phyloP scores from a whole-genome alignment of 2,888 invertebrate genomes.

The Leucozona laternaria region DNA sequence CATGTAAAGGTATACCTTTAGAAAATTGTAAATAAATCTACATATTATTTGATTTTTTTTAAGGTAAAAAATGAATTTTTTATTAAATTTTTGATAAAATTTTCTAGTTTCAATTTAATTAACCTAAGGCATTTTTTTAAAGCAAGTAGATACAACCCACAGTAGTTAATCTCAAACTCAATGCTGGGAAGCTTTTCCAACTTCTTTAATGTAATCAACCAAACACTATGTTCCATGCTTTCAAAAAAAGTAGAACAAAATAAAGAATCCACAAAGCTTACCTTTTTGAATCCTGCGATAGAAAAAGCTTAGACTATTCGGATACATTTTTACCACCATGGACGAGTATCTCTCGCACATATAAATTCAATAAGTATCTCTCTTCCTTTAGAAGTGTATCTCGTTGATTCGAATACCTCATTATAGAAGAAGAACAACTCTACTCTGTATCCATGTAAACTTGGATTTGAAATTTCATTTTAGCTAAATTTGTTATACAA shows the following conservation, averaged over 20 bases:
- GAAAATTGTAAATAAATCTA: neutral
- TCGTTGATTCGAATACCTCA: conserved; percentile 42
- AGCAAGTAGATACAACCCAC: neutral
- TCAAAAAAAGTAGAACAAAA: neutral
- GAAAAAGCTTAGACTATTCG: conserved; percentile 31
- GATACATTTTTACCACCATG: conserved; percentile 13
- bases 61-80: neutral
- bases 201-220: neutral
- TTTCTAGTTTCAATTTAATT: neutral
- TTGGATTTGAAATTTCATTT: conserved; percentile 6
- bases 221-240: neutral
- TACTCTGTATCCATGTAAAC: conserved; percentile 13
- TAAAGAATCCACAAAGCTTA: conserved; percentile 37
- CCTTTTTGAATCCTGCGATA: conserved; percentile 38
- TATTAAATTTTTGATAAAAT: neutral
- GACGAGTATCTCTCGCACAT: conserved; percentile 36
- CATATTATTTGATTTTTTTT: neutral
- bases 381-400: conserved; percentile 67
- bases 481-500: neutral
- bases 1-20: too few species aligned
- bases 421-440: conserved; percentile 10
- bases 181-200: neutral
- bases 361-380: conserved; percentile 68
- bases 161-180: neutral
- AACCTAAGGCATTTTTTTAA: neutral